Conservation (phyloP, 2,888 invertebrate species). For the Euproctis similis region DNA sequence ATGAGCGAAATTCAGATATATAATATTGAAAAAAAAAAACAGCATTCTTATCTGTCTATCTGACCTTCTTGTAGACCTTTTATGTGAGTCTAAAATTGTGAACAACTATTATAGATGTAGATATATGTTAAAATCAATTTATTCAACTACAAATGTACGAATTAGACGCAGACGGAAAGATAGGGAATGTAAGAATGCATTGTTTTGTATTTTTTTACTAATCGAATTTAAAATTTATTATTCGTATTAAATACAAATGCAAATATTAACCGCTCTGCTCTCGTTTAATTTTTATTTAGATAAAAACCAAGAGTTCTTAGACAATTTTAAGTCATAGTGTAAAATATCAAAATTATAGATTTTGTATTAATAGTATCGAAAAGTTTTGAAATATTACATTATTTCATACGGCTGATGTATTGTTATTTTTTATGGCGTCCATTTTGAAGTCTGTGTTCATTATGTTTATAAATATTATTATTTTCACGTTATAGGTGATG, state of each 20-base stretch:
- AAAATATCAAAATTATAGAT: too few species aligned
- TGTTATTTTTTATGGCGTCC: constrained; percentile 10
- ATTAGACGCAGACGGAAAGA: constrained; percentile 16
- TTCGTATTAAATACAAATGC: constrained; percentile 23
- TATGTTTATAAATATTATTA: constrained; percentile 11
- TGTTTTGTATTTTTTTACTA: constrained; percentile 52
- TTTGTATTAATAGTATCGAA: too few species aligned
- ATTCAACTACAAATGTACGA: constrained; percentile 10
- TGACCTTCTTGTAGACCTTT: constrained; percentile 11
- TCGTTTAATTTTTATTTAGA: too few species aligned
- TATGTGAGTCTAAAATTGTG: constrained; percentile 13
- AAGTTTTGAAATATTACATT: too few species aligned
- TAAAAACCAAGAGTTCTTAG: too few species aligned
- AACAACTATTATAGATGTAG: constrained; percentile 2
- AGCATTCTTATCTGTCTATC: constrained; percentile 18
- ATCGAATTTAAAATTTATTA: constrained; percentile 25
- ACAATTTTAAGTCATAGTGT: too few species aligned
- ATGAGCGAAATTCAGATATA: too few species aligned
- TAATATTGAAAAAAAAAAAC: too few species aligned
- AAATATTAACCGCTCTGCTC: too few species aligned
- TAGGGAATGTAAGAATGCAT: constrained; percentile 25
- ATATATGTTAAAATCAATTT: constrained; percentile 9
- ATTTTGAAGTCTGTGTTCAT: constrained; percentile 27
- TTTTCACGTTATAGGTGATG: constrained; percentile 13
- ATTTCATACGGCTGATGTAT: constrained; percentile 15